Base-by-base conservation (phyloP, 1,140 invertebrate genomes). In the Bombus sylvicola region DNA sequence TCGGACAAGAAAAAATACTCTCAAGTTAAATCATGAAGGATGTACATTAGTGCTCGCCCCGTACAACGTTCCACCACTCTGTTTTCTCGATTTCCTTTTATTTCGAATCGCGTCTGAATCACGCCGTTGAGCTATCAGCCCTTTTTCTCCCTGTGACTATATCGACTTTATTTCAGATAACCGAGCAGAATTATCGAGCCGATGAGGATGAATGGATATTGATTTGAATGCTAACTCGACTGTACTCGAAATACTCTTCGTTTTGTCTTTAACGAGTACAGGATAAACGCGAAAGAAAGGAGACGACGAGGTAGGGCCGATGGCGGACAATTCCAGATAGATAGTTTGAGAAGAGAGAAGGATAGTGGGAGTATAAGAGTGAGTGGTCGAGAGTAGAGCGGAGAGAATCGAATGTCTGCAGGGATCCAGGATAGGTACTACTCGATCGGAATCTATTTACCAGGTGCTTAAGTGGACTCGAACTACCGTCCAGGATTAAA, bases 381-480 rank as follows among this genome's bases (percentile, higher is more conserved):
- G 86, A 59, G 37, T 57, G 76, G 72, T 79, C 73, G 53, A 80
- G 77, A 85, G 74, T 71, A 53, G 66, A 83, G 75, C 66, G 83
- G 81, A 84, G 86, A 79, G 87, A 87, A 91, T 90, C 90, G 88
- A 90, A 91, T 87, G 86, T 88, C 88, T 84, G 86, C 81, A 77
- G 83, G 85, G 88, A 91, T 90, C 82, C 84, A 86, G 90, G 78
- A 84, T 81, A 73, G 79, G 85, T 85, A 84, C 89, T 85, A 84
- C 89, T 90, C 89, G 86, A 92, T 92, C 88, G 90, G 87, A 92
- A 92, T 92, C 90, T 91, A 91, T 92, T 92, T 92, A 90, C 91
- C 83, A 87, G 89, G 74, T 89, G 87, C 90, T 91, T 91, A 92
- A 90, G 80, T 91, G 86, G 87, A 91, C 88, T 90, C 81, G 85